A percentile compares a stretch with the other conserved stretches of the same genome.
phyloP scores from a whole-genome alignment of 2,888 invertebrate species.

The Chrysolina oricalcia region DNA sequence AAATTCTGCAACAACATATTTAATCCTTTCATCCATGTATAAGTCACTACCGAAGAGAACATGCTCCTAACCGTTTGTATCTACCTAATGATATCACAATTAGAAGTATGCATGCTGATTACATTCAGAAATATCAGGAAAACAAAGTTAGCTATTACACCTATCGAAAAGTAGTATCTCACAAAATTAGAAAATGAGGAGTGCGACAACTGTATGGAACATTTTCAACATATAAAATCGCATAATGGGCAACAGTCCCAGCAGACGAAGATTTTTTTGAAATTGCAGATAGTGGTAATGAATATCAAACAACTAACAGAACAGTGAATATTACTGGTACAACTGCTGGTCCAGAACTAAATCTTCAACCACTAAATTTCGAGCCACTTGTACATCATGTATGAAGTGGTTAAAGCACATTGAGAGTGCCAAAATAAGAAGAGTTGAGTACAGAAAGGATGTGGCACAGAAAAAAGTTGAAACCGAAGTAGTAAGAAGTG shows the following conservation, averaged over 20 bases:
- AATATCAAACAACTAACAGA: too few species aligned
- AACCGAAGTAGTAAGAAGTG: slow-evolving; percentile 25
- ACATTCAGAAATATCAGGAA: slow-evolving; percentile 6
- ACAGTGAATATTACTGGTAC: too few species aligned
- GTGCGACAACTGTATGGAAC: slow-evolving; percentile 25
- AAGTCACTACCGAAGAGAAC: slow-evolving; percentile 14
- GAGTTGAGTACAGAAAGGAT: slow-evolving; percentile 15
- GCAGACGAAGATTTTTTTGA: not conserved
- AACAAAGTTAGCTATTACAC: slow-evolving; percentile 22
- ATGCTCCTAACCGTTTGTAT: slow-evolving; percentile 1
- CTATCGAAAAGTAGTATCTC: slow-evolving; percentile 26
- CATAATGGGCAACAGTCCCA: not conserved
- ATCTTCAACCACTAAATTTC: slow-evolving; percentile 3
- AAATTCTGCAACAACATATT: slow-evolving; percentile 17
- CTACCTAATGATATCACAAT: slow-evolving; percentile 1
- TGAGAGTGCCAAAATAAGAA: slow-evolving; percentile 16
- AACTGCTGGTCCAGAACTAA: not conserved
- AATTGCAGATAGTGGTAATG: not conserved
- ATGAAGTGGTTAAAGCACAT: slow-evolving; percentile 17
- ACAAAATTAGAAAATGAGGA: slow-evolving; percentile 31
- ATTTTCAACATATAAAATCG: slow-evolving; percentile 14
- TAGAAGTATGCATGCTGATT: slow-evolving; percentile 14
- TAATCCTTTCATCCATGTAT: slow-evolving; percentile 13
- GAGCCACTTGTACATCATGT: slow-evolving; percentile 3
- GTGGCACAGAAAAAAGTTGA: slow-evolving; percentile 23